Evolutionary conservation across 1,140 invertebrate genomes (phyloP).

Genomic region (Bombus superbus): DNA sequence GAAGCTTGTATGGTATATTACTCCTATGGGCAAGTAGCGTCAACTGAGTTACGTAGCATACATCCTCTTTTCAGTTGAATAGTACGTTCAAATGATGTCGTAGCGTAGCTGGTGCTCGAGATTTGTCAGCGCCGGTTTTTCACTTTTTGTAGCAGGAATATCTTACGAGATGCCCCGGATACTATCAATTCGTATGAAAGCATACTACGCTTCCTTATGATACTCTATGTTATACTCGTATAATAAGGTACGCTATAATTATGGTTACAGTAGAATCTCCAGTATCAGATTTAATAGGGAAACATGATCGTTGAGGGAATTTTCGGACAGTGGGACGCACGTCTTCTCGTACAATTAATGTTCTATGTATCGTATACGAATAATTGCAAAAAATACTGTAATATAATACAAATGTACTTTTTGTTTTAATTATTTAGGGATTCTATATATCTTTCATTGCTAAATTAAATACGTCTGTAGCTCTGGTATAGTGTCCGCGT

Average conservation of each 20-base stretch:
- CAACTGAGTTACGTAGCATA: slow-evolving; percentile 22
- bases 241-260: not conserved
- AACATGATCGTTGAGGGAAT: too few species aligned
- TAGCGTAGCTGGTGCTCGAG: not conserved
- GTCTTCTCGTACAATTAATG: too few species aligned
- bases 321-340: too few species aligned
- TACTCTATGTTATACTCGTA: not conserved
- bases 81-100: not conserved
- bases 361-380: too few species aligned
- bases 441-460: too few species aligned
- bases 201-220: not conserved
- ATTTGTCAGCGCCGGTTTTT: not conserved
- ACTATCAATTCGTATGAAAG: not conserved
- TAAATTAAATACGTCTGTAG: too few species aligned
- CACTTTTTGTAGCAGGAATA: not conserved
- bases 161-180: not conserved
- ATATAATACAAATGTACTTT: too few species aligned
- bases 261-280: not conserved
- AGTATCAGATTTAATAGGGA: too few species aligned
- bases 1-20: not conserved
- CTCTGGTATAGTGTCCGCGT: too few species aligned
- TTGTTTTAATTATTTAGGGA: too few species aligned
- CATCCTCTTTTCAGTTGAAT: slow-evolving; percentile 9
- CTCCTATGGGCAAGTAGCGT: not conserved
- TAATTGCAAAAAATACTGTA: too few species aligned